Percentiles rank a stretch among this genome's conserved stretches.
Evolutionary conservation across 2,797 vertebrate species (phyloP).

Genomic region (Sarcophilus harrisii): DNA sequence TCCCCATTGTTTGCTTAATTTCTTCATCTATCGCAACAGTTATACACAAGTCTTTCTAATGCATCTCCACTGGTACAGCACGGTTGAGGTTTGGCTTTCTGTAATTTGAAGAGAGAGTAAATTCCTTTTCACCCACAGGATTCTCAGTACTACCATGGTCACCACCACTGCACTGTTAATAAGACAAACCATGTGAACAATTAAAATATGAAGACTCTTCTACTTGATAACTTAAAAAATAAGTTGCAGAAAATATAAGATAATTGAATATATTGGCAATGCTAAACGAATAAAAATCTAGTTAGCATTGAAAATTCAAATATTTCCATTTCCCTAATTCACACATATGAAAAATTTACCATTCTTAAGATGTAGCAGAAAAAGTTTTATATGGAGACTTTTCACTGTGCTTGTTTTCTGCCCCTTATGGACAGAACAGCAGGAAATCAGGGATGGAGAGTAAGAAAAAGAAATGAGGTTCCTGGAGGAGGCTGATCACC

Average conservation of each 20-base stretch:
- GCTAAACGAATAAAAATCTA: neutral
- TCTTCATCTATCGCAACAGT: neutral
- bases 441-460: neutral
- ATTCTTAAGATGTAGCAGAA: neutral
- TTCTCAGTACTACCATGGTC: neutral
- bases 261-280: neutral
- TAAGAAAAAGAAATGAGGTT: neutral
- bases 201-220: neutral
- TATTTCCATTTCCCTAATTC: neutral
- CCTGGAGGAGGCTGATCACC: neutral
- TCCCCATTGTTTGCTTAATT: neutral
- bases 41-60: neutral
- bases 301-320: neutral
- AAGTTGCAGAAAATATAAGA: neutral
- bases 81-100: neutral
- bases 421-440: neutral
- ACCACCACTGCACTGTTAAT: neutral
- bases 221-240: neutral
- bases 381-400: neutral
- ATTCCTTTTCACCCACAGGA: neutral
- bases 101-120: neutral
- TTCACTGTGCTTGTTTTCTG: neutral
- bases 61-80: neutral
- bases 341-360: neutral
- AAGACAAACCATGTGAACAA: neutral